phyloP scores from a whole-genome alignment of 2,888 invertebrate species.

The Eristalinus sepulchralis region DNA sequence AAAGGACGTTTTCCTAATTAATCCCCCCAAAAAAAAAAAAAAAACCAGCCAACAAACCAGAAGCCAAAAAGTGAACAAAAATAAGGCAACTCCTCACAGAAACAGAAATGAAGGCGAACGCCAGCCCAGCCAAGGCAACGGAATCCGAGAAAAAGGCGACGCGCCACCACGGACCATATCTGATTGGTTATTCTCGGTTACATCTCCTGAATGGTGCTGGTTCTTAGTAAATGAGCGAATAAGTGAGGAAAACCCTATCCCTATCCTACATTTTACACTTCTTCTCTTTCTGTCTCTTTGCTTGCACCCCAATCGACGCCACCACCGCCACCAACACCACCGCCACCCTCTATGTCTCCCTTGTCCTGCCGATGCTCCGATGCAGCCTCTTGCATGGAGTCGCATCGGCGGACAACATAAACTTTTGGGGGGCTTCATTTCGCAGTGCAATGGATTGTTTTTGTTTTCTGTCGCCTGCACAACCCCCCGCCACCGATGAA shows the following conservation, averaged over 20 bases:
- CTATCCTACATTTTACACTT: conserved; percentile 40
- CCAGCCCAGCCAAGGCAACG: neutral
- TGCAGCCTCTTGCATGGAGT: neutral
- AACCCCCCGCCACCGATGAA: conserved; percentile 17
- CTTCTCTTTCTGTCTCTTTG: neutral
- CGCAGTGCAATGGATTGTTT: conserved; percentile 27
- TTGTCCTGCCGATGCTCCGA: neutral
- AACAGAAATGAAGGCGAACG: neutral
- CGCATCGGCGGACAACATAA: neutral
- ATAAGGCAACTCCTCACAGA: neutral
- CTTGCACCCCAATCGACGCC: neutral
- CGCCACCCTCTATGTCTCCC: neutral
- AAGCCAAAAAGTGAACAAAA: neutral
- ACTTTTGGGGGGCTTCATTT: conserved; percentile 1
- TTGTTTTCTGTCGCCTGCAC: conserved; percentile 40
- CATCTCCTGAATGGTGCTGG: conserved; percentile 27
- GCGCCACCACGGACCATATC: conserved; percentile 16
- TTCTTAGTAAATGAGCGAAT: conserved; percentile 39
- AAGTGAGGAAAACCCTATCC: conserved; percentile 7
- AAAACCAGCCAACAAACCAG: no score
- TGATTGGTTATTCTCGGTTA: conserved; percentile 53
- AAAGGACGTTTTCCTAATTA: conserved; percentile 39
- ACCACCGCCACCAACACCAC: neutral
- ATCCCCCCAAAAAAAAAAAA: neutral
- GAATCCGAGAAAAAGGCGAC: neutral